Evolutionary conservation across 30 jellyfish, hydroid and myxozoan species (phyloP).

Genomic region (Calvadosia cruxmelitensis): DNA sequence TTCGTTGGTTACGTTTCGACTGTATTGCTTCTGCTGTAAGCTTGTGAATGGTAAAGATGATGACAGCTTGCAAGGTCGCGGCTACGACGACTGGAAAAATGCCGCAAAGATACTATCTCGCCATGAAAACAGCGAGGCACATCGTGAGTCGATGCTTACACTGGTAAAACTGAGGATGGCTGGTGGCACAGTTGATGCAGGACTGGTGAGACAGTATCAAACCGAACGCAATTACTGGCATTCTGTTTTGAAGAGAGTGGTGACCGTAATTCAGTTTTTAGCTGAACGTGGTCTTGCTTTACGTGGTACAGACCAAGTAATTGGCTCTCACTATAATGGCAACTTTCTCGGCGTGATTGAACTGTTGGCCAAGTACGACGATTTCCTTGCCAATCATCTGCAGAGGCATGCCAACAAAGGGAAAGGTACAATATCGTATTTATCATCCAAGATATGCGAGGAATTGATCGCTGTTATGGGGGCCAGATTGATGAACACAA

Average conservation of each 20-base stretch:
- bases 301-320: conserved; percentile 32
- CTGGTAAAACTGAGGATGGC: not conserved
- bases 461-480: conserved; percentile 23
- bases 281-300: conserved; percentile 39
- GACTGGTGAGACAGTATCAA: conserved; percentile 12
- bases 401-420: conserved; percentile 22
- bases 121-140: not conserved
- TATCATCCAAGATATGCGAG: conserved; percentile 19
- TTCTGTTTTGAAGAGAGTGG: conserved; percentile 19
- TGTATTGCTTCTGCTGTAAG: not conserved
- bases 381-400: conserved; percentile 31
- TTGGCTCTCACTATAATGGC: conserved; percentile 32
- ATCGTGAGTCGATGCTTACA: not conserved
- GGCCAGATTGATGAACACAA: conserved; percentile 1
- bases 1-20: not conserved
- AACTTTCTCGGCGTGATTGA: conserved; percentile 35
- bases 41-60: not conserved
- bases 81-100: not conserved
- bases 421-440: conserved; percentile 26
- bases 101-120: not conserved
- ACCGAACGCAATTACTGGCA: conserved; percentile 26
- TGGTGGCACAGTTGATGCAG: conserved; percentile 22
- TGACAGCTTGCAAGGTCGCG: not conserved
- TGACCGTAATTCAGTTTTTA: conserved; percentile 27
- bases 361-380: conserved; percentile 25